Evolutionary conservation across 2,113 vertebrate species (phyloP).

Genomic region (Melospiza melodia): DNA sequence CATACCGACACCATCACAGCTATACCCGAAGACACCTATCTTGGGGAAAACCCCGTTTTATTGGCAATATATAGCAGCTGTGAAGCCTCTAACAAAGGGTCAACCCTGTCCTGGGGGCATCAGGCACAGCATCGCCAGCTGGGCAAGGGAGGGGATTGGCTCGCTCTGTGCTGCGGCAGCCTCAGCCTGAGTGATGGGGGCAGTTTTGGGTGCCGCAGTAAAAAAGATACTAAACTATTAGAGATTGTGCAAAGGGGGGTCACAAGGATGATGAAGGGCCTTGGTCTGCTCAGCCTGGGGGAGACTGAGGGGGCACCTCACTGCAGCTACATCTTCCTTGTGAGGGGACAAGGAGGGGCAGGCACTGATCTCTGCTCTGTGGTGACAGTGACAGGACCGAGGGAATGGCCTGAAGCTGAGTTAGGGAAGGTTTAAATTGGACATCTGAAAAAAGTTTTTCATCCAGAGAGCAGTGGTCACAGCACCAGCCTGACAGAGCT

Average conservation of each 20-base stretch:
- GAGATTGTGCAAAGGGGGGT: neutral
- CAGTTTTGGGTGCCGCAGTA: neutral
- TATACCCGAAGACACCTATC: fast-evolving
- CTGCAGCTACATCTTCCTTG: fast-evolving
- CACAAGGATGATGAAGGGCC: neutral
- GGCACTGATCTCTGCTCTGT: neutral
- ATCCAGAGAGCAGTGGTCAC: too few relatives aligned
- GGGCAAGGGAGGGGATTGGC: neutral
- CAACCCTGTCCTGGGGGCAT: neutral
- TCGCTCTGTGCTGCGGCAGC: fast-evolving
- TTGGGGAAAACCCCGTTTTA: neutral
- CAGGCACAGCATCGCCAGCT: fast-evolving
- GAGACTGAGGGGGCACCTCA: too few relatives aligned
- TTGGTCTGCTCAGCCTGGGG: neutral
- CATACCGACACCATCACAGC: neutral
- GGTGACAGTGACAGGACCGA: neutral
- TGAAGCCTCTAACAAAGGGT: neutral
- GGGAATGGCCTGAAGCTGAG: neutral
- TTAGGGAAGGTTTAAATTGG: neutral
- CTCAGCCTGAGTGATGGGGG: neutral
- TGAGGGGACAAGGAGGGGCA: neutral
- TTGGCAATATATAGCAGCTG: neutral
- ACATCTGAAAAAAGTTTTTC: neutral
- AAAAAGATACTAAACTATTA: neutral
- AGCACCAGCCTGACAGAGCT: neutral